Conservation (phyloP, 2,797 vertebrate species). For the Leucoraja ocellata region DNA sequence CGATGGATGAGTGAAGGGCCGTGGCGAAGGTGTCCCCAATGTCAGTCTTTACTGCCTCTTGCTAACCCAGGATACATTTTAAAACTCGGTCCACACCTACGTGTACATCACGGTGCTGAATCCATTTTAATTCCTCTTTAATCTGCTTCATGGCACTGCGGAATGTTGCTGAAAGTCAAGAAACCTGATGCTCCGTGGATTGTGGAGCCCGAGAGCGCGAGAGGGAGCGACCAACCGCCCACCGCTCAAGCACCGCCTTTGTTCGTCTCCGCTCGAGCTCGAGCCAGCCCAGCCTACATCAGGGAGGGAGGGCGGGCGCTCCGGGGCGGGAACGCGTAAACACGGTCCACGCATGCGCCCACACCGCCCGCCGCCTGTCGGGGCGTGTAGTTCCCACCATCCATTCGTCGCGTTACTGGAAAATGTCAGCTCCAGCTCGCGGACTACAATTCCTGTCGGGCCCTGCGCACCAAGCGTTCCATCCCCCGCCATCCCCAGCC, state of each 20-base stretch:
- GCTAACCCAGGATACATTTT: background rate
- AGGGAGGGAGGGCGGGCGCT: conserved; percentile 25
- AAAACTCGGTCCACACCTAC: background rate
- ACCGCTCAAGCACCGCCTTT: background rate
- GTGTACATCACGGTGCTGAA: background rate
- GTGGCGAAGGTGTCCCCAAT: background rate
- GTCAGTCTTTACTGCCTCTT: background rate
- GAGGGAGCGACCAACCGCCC: background rate
- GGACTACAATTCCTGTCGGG: background rate
- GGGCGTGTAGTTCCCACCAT: background rate
- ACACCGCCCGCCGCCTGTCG: background rate
- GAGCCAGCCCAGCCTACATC: no score
- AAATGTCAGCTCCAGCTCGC: background rate
- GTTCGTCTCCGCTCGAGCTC: background rate
- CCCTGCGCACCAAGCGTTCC: background rate
- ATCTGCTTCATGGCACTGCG: background rate
- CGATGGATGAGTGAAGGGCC: background rate
- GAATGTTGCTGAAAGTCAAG: no score
- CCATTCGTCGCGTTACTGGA: no score
- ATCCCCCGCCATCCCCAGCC: background rate
- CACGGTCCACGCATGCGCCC: background rate
- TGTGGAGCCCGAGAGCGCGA: no score
- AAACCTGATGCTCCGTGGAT: background rate
- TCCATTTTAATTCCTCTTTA: background rate
- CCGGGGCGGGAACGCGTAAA: background rate